These are phyloP conservation scores for Lasioglossum oenotherae DNA, from an alignment of 2,888 invertebrate genomes.

Conservation along the genomic window DNA sequence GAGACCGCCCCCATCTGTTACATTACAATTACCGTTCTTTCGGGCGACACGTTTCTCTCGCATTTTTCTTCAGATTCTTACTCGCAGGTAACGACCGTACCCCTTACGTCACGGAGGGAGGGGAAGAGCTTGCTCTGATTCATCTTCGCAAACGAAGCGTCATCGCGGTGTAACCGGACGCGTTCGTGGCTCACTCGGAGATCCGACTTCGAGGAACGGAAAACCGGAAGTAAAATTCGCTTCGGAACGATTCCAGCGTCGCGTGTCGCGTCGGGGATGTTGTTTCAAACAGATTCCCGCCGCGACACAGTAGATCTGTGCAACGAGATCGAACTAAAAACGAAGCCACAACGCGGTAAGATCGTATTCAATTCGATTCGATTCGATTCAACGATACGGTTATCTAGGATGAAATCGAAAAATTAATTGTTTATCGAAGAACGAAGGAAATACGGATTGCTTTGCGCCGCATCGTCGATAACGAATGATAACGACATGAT, in stretches of 20 bases:
- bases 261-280: background rate
- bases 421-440: conserved; percentile 53
- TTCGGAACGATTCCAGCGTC: background rate
- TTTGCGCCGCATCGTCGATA: conserved; percentile 44
- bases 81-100: conserved; percentile 9
- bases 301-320: background rate
- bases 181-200: background rate
- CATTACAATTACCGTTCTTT: background rate
- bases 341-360: background rate
- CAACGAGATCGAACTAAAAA: background rate
- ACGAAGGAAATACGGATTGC: conserved; percentile 50
- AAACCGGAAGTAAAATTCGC: background rate
- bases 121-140: conserved; percentile 53
- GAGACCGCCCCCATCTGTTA: background rate
- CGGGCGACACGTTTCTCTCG: background rate
- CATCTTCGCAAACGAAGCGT: conserved; percentile 63
- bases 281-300: background rate
- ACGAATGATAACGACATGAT: conserved; percentile 49
- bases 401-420: conserved; percentile 54
- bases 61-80: background rate
- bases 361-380: background rate
- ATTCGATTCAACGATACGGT: background rate
- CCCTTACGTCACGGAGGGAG: conserved; percentile 42
- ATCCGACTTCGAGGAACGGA: background rate
- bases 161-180: conserved; percentile 31